Evolutionary conservation across 2,797 vertebrate species (phyloP).

Genomic region (Falco concolor): DNA sequence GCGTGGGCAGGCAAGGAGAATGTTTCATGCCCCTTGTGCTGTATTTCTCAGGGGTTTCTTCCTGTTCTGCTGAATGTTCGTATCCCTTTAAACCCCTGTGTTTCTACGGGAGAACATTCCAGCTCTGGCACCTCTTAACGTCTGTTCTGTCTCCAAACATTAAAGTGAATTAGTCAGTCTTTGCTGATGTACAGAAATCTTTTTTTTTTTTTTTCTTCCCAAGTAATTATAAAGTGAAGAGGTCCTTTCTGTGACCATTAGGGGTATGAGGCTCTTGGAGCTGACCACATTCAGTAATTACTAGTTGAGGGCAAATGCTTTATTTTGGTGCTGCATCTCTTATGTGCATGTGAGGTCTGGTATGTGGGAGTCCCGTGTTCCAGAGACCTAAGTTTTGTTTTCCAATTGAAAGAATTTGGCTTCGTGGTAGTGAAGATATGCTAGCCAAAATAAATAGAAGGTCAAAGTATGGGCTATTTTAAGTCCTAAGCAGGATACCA

Average conservation of each 20-base stretch:
- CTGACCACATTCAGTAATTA: not conserved
- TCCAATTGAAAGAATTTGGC: conserved; percentile 9
- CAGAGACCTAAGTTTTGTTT: conserved; percentile 40
- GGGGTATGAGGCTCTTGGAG: not conserved
- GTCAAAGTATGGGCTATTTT: conserved; percentile 21
- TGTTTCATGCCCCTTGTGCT: not conserved
- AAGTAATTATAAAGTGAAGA: not conserved
- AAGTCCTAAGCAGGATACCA: conserved; percentile 3
- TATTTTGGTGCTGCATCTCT: not conserved
- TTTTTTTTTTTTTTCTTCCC: not conserved
- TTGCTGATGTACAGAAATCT: not conserved
- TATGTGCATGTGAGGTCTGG: conserved; percentile 21
- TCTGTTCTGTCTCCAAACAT: not conserved
- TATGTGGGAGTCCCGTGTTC: not conserved
- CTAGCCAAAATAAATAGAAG: conserved; percentile 45
- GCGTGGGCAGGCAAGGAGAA: not conserved
- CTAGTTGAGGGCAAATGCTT: not conserved
- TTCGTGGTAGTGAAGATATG: not conserved
- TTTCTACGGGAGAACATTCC: not conserved
- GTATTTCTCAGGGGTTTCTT: not conserved
- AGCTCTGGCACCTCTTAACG: not conserved
- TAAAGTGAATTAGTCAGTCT: not conserved
- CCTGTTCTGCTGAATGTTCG: not conserved
- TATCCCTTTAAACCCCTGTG: not conserved
- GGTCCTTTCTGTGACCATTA: not conserved